phyloP scores from a whole-genome alignment of 1,140 invertebrate species.

The Heliconius hewitsoni region DNA sequence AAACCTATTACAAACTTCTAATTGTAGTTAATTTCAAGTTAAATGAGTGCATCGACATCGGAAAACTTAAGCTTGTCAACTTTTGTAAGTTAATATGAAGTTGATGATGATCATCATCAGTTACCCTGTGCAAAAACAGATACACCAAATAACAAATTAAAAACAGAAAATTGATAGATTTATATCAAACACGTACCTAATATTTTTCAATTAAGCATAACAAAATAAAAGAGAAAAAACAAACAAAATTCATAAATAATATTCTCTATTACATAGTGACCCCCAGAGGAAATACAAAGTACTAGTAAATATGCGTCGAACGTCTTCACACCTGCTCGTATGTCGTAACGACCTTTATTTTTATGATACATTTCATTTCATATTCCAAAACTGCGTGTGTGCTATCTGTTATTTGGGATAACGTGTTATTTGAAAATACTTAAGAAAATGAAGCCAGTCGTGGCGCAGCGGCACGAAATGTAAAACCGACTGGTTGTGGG shows the following conservation, averaged over 20 bases:
- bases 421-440: not conserved
- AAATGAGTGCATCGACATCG: too few species aligned
- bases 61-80: too few species aligned
- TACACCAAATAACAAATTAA: not conserved
- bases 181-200: not conserved
- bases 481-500: too few species aligned
- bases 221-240: not conserved
- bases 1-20: too few species aligned
- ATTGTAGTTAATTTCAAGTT: too few species aligned
- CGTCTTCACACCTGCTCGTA: not conserved
- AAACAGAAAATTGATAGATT: not conserved
- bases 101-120: too few species aligned
- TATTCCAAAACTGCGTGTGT: not conserved
- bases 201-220: not conserved
- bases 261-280: not conserved
- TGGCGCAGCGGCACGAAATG: too few species aligned
- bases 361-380: conserved; percentile 4
- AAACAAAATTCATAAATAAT: not conserved
- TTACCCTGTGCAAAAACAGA: too few species aligned
- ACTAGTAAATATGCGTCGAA: not conserved
- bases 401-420: not conserved
- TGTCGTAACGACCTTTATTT: conserved; percentile 1
- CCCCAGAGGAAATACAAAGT: conserved; percentile 1
- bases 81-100: too few species aligned
- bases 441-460: not conserved